Evolutionary conservation across 2,113 vertebrate genomes (phyloP).

Genomic region (Dromaius novaehollandiae): DNA sequence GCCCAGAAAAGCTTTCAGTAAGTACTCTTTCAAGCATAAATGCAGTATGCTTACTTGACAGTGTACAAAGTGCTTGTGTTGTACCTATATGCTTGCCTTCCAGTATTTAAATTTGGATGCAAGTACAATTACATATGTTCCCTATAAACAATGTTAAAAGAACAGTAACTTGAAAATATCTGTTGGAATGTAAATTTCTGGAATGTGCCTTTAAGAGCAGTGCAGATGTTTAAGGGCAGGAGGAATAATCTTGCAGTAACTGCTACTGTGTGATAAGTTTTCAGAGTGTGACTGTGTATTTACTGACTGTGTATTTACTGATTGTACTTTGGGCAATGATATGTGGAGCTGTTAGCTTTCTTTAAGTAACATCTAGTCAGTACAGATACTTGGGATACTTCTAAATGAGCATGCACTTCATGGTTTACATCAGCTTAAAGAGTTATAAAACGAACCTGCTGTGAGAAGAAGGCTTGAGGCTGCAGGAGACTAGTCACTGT

Average conservation of each 20-base stretch:
- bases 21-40: constrained; percentile 62
- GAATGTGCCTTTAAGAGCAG: not conserved
- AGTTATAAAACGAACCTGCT: not conserved
- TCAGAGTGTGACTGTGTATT: not conserved
- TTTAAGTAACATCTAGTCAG: not conserved
- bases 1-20: constrained; percentile 95
- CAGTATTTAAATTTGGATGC: not conserved
- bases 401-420: not conserved
- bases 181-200: not conserved
- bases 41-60: not conserved
- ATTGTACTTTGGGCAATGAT: not conserved
- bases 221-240: not conserved
- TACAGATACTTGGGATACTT: not conserved
- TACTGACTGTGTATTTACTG: not conserved
- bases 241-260: not conserved
- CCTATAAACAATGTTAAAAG: no score
- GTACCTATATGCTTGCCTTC: not conserved
- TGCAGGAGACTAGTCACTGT: not conserved
- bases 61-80: not conserved
- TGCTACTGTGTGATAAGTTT: constrained; percentile 2
- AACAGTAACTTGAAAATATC: not conserved
- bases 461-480: not conserved
- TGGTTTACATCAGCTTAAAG: not conserved
- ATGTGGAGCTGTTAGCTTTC: not conserved
- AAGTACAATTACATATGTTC: not conserved